A percentile compares a stretch with the other conserved stretches of the same genome.
Conservation (phyloP, 2,888 invertebrate genomes). For the Crematogaster levior region DNA sequence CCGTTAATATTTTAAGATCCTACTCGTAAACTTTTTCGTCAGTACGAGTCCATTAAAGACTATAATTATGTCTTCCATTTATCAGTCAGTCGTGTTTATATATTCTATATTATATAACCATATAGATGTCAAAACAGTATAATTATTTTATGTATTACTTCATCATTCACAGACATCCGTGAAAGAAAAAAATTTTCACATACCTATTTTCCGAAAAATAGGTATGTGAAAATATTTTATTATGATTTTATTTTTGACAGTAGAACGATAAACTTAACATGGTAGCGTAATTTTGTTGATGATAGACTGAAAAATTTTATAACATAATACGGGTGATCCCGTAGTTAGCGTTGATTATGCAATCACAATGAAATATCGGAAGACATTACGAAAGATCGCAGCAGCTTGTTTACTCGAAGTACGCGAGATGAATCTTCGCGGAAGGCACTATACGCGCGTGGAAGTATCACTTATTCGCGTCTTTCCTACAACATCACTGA, state of each 20-base stretch:
- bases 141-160: constrained; percentile 19
- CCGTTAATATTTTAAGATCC: constrained; percentile 13
- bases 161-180: background rate
- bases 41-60: background rate
- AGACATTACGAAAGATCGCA: constrained; percentile 30
- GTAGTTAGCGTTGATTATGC: constrained; percentile 6
- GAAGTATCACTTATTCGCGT: constrained; percentile 50
- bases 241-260: background rate
- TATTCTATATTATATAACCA: constrained; percentile 1
- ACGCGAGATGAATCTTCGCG: constrained; percentile 43
- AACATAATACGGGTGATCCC: constrained; percentile 32
- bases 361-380: constrained; percentile 44
- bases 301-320: constrained; percentile 4
- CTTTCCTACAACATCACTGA: constrained; percentile 38
- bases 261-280: constrained; percentile 24
- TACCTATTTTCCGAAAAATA: too few species aligned
- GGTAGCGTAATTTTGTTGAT: background rate
- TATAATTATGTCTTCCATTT: constrained; percentile 31
- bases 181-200: constrained; percentile 18
- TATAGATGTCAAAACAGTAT: background rate
- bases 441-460: constrained; percentile 36
- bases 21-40: background rate
- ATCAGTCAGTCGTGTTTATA: constrained; percentile 24
- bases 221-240: constrained; percentile 12
- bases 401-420: constrained; percentile 40